These are phyloP conservation scores for Sphyrna mokarran DNA, from an alignment of 2,113 vertebrate genomes.

Conservation along the genomic window DNA sequence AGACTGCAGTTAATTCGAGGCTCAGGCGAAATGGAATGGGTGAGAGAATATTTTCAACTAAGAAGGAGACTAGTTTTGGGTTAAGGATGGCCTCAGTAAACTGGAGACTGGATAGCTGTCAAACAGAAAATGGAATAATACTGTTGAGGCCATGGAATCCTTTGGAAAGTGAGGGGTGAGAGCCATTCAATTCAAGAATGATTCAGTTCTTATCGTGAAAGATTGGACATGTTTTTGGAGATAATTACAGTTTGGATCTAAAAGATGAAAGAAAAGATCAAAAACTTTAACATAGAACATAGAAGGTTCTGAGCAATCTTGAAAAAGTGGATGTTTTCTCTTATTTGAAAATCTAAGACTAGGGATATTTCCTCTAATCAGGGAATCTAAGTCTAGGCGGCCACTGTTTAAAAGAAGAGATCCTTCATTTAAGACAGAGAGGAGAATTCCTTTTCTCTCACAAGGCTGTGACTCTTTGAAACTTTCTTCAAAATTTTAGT, in stretches of 20 bases:
- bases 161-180: neutral
- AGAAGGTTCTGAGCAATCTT: too few species aligned
- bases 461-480: too few species aligned
- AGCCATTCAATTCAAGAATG: too few species aligned
- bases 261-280: neutral
- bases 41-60: neutral
- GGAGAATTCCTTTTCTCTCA: too few species aligned
- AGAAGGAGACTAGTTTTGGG: neutral
- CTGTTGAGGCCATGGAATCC: neutral
- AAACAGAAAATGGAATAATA: neutral
- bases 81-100: neutral
- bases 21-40: neutral
- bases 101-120: neutral
- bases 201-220: neutral
- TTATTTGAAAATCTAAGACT: too few species aligned
- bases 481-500: too few species aligned
- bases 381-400: too few species aligned
- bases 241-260: neutral
- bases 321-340: too few species aligned
- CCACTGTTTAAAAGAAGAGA: too few species aligned
- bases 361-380: too few species aligned
- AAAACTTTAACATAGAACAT: too few species aligned
- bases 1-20: neutral
- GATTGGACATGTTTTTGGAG: neutral
- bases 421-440: too few species aligned